A percentile compares a stretch with the other conserved stretches of the same genome.
Conservation (phyloP, 2,113 vertebrate species). For the Porphyrio hochstetteri region DNA sequence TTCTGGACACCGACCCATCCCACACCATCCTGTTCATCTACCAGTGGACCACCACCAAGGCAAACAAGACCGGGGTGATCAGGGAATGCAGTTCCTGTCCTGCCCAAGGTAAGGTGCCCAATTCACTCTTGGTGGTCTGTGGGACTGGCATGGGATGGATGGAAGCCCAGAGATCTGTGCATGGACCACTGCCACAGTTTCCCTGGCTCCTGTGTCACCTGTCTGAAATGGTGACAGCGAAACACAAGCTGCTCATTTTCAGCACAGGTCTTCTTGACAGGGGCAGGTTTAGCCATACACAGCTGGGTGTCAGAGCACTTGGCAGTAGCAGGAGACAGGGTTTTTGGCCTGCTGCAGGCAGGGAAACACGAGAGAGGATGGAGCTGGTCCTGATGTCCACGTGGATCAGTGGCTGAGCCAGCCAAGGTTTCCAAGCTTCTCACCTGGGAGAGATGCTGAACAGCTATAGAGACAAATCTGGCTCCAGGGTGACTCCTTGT, state of each 20-base stretch:
- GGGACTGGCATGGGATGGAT: neutral
- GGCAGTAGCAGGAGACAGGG: neutral
- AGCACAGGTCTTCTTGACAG: rapidly evolving
- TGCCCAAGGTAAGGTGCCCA: constrained; percentile 9
- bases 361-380: neutral
- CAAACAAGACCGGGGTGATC: constrained; percentile 31
- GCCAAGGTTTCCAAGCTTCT: neutral
- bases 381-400: neutral
- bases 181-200: neutral
- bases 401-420: neutral
- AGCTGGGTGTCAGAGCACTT: neutral
- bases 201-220: neutral
- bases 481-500: neutral
- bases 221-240: neutral
- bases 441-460: neutral
- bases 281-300: neutral
- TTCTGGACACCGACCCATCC: constrained; percentile 48
- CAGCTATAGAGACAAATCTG: neutral
- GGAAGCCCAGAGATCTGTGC: neutral
- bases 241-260: neutral
- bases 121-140: neutral
- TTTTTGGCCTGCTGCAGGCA: neutral
- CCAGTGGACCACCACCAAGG: constrained; percentile 35
- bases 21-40: constrained; percentile 30
- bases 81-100: constrained; percentile 32